Conservation (phyloP, 2,797 vertebrate species). For the Taeniopygia guttata region DNA sequence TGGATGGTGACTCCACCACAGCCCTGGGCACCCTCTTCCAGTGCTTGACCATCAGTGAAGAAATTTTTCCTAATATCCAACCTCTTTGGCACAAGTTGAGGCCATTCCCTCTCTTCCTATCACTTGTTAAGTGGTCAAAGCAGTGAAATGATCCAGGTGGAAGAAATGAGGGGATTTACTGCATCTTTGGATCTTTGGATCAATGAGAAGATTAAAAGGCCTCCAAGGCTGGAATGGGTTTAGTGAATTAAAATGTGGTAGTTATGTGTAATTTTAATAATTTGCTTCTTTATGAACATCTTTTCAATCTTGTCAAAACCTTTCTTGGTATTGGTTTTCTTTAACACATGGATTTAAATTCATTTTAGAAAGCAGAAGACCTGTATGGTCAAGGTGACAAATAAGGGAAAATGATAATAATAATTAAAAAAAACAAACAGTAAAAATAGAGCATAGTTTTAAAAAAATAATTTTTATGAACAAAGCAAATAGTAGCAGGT, state of each 20-base stretch:
- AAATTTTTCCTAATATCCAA: neutral
- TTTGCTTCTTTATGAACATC: neutral
- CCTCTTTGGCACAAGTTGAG: neutral
- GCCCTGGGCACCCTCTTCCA: neutral
- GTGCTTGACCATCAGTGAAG: no score
- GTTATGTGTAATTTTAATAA: neutral
- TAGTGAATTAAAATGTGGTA: neutral
- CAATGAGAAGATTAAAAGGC: neutral
- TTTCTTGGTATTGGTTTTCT: neutral
- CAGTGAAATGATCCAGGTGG: neutral
- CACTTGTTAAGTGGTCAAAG: accelerated
- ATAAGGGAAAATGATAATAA: neutral
- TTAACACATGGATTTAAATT: neutral
- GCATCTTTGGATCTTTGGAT: neutral
- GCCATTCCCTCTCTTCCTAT: neutral
- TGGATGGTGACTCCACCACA: neutral
- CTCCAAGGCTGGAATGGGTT: neutral
- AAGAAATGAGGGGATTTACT: neutral
- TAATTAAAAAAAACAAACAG: neutral
- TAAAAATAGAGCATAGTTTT: neutral
- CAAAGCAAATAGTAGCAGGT: neutral
- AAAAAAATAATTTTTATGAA: neutral
- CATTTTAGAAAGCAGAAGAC: neutral
- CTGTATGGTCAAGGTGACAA: neutral
- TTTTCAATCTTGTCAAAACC: neutral